These are phyloP conservation scores for Apostichopus leukothele DNA, from an alignment of 53 echinoderm and acorn worm genomes.

Conservation along the genomic window DNA sequence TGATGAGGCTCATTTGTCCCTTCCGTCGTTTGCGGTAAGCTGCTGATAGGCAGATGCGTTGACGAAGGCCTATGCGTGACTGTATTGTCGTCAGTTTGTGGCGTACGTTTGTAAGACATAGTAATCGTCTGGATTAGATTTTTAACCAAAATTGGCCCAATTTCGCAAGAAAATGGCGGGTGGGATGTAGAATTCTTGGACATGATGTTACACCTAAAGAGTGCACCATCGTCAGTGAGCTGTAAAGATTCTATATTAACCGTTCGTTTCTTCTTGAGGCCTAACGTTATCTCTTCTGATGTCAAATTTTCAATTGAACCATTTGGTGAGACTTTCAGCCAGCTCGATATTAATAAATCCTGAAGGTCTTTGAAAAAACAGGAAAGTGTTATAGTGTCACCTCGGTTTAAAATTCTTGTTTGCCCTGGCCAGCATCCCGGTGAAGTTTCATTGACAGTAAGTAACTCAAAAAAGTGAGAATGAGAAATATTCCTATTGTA, in stretches of 20 bases:
- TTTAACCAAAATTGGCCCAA: neutral
- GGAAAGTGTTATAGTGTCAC: neutral
- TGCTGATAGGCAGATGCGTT: neutral
- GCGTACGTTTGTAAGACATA: neutral
- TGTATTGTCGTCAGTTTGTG: neutral
- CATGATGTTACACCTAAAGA: neutral
- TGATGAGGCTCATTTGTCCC: neutral
- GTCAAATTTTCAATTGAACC: neutral
- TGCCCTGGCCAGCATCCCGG: conserved; percentile 5
- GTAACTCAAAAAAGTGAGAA: neutral
- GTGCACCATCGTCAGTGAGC: neutral
- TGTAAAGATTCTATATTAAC: neutral
- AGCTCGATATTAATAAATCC: neutral
- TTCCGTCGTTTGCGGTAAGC: neutral
- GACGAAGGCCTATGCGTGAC: neutral
- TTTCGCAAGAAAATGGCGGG: conserved; percentile 19
- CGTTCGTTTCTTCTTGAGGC: conserved; percentile 15
- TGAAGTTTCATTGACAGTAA: neutral
- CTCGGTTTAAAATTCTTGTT: neutral
- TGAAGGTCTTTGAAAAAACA: conserved; percentile 14
- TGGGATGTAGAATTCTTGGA: neutral
- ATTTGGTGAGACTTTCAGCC: conserved; percentile 2
- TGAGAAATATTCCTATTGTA: neutral
- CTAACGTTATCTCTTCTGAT: neutral
- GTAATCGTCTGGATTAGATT: neutral